Evolutionary conservation across 2,888 invertebrate species (phyloP), one percentile per base, ranked within the genome.

Genomic region (Tetheella fluctuosa): DNA sequence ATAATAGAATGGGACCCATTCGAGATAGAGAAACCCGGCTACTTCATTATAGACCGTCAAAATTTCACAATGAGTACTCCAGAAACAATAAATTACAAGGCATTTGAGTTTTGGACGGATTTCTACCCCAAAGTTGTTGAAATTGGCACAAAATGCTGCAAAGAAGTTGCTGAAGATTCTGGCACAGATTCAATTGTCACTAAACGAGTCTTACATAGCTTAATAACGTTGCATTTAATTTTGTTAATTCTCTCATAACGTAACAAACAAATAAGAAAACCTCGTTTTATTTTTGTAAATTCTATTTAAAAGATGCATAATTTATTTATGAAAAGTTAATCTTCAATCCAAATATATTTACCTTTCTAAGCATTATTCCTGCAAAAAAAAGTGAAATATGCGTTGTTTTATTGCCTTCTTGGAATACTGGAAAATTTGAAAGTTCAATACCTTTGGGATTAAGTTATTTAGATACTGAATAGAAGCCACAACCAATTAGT

Each of bases 41-140:
- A 96, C 74, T 91, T 97, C 59, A 95, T 97, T 28, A 95, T 97
- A 56, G 96, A 97, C 79, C 94, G 95, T 58, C 87, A 91, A 67
- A 96, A 95, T 73, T 96, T 97, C 75, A 95, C 96, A 65, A 97
- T 97, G 95, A 96, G 95, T 71, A 95, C 95, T 70, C 84, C 94
- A 0, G 91, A 90, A 2, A 94, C 92, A 34, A 93, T 97, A 34
- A 96, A 97, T 85, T 96, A 96, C 76, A 96, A 96, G 77, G 95
- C 96, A 23, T 94, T 97, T 67, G 95, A 96, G 65, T 97, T 97
- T 87, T 97, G 97, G 97, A 96, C 97, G 72, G 95, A 96, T 64
- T 97, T 97, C 82, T 97, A 96, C 80, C 97, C 97, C 0, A 95
- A 94, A 85, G 95, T 97, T 52, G 88, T 96, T 13, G 94, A 95